Percentiles rank a stretch among this genome's conserved stretches.
phyloP scores from a whole-genome alignment of 2,888 invertebrate species.

The Drosophila demipolita region DNA sequence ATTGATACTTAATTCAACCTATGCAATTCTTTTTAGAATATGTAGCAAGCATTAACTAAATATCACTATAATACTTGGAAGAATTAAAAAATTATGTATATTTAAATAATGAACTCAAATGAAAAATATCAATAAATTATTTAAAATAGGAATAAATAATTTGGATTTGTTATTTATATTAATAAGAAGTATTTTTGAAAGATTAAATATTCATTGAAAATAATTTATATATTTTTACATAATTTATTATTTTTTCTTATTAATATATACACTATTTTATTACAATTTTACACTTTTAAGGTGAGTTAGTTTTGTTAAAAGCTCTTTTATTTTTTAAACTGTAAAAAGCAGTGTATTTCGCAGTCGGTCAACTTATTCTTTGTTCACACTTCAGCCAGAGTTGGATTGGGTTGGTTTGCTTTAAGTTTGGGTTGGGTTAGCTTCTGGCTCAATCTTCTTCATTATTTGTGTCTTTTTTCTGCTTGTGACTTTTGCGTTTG shows the following conservation, averaged over 20 bases:
- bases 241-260: not conserved
- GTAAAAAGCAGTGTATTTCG: not conserved
- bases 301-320: not conserved
- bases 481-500: conserved; percentile 40
- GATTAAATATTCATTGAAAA: no score
- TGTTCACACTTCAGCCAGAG: conserved; percentile 27
- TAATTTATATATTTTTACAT: not conserved
- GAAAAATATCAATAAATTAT: not conserved
- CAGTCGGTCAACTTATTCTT: not conserved
- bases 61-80: not conserved
- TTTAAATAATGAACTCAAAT: not conserved
- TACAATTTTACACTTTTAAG: not conserved
- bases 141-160: not conserved
- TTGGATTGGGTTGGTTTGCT: conserved; percentile 29
- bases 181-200: no score
- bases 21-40: not conserved
- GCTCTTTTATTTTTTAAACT: not conserved
- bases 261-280: not conserved
- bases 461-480: not conserved
- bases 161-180: not conserved
- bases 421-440: conserved; percentile 25
- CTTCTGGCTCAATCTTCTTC: conserved; percentile 17
- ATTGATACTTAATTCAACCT: not conserved
- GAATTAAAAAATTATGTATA: not conserved
- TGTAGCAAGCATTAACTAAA: not conserved